Base-by-base conservation (phyloP, 2,113 vertebrate species). In the Rhinopomastus cyanomelas region DNA sequence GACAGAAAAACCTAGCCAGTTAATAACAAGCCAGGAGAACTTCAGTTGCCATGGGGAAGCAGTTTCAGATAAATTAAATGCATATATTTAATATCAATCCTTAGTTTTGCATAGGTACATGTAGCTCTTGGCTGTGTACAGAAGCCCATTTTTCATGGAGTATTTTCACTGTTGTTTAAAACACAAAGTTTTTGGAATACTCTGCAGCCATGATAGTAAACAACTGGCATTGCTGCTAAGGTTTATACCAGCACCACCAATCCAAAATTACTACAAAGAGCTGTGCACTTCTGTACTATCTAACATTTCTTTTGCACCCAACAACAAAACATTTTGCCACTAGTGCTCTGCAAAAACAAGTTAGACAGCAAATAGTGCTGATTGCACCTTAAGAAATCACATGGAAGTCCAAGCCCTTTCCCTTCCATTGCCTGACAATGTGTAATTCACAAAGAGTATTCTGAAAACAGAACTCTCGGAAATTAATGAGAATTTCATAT, bases 1-100 rank as follows among this genome's bases (percentile, higher is more conserved):
- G 51, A 82, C 93, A 92, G 52, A 76, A 92, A 93, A 95, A 87
- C 12, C 34, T 77, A 60, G 62, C n/a, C 67, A 51, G 42, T 62
- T 92, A 81, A 82, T 27, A 87, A 67, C 22, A 87, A 85, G 9
- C 42, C 36, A 72, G 76, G 71, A 85, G 67, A 27, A 59, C 26
- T 37, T 30, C 83, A n/a, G 32, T 78, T 62, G 49, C 71, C 46
- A 53, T 64, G 32, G 57, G 51, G 21, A 8, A 34, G 69, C 39
- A 90, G 30, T 48, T 92, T 90, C 32, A 62, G 55, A 73, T 76
- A 85, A 75, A 93, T 69, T 27, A 85, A 13, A 61, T 46, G 25
- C 17, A 73, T 61, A 89, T 79, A 90, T 88, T 85, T 93, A 73
- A 94, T 56, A 32, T 6, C 17, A 56, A 29, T 37, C 52, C 59